Conservation (phyloP, 2,113 vertebrate genomes). For the Oryzias celebensis region DNA sequence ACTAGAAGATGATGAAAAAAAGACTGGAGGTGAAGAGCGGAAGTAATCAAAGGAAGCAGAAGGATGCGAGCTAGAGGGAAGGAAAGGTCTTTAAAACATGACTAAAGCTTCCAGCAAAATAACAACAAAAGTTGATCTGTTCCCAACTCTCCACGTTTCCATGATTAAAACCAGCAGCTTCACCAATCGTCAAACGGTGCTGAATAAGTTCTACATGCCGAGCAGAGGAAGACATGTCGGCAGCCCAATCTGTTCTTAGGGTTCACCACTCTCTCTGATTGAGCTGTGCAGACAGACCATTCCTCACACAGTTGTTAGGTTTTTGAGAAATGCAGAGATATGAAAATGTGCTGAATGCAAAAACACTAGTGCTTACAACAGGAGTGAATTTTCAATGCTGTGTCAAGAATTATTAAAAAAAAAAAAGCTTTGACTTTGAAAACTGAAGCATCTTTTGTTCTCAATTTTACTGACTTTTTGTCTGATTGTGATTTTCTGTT, state of each 20-base stretch:
- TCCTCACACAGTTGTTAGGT: conserved; percentile 5
- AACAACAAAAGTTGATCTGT: conserved; percentile 33
- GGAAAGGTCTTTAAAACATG: background rate
- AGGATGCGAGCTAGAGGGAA: background rate
- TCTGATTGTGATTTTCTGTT: too few relatives aligned
- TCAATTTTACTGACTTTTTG: too few relatives aligned
- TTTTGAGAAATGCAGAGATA: conserved; percentile 16
- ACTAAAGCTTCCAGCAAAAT: conserved; percentile 19
- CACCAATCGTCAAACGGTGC: conserved; percentile 34
- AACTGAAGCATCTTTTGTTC: too few relatives aligned
- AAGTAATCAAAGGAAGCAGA: background rate
- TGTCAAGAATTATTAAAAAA: background rate
- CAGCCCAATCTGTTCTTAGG: conserved; percentile 32
- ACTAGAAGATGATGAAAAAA: too few relatives aligned
- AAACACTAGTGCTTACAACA: background rate
- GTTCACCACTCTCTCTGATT: conserved; percentile 22
- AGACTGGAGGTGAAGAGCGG: too few relatives aligned
- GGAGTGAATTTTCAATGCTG: conserved; percentile 2
- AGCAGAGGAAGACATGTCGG: conserved; percentile 20
- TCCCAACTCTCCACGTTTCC: conserved; percentile 46
- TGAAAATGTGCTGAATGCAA: background rate
- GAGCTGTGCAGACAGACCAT: conserved; percentile 10
- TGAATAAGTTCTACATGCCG: conserved; percentile 39
- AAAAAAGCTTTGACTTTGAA: background rate
- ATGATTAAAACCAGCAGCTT: conserved; percentile 55